Percentiles rank a stretch among this genome's conserved stretches.
Conservation (phyloP, 2,797 vertebrate species). For the Darevskia nairensis region DNA sequence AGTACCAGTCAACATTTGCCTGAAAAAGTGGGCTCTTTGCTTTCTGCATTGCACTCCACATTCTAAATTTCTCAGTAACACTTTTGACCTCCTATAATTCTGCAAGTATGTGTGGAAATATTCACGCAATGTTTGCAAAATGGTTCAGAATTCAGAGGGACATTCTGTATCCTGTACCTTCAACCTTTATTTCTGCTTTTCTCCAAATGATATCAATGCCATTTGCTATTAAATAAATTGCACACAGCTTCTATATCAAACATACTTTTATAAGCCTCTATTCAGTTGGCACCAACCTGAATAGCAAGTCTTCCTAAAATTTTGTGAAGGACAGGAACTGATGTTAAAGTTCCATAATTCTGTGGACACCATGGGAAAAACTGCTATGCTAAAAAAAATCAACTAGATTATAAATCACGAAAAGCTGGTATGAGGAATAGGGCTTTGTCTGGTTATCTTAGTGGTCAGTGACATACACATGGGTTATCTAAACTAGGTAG, state of each 20-base stretch:
- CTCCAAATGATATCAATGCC: not conserved
- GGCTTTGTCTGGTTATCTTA: not conserved
- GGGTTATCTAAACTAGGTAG: not conserved
- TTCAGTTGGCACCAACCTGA: not conserved
- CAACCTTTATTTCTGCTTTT: not conserved
- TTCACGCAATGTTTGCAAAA: too few species aligned
- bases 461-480: not conserved
- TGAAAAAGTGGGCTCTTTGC: not conserved
- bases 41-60: not conserved
- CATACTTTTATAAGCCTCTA: too few species aligned
- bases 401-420: not conserved
- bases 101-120: too few species aligned
- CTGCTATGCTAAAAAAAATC: not conserved
- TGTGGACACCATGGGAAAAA: not conserved
- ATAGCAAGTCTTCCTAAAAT: not conserved
- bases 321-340: not conserved
- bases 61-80: too few species aligned
- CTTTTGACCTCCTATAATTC: too few species aligned
- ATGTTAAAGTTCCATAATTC: not conserved
- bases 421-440: not conserved
- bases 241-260: not conserved
- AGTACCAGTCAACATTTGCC: not conserved
- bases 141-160: too few species aligned
- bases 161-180: too few species aligned
- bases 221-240: not conserved